These are phyloP conservation scores for Sciurus niger DNA, from an alignment of 2,113 vertebrate genomes.

Conservation along the genomic window DNA sequence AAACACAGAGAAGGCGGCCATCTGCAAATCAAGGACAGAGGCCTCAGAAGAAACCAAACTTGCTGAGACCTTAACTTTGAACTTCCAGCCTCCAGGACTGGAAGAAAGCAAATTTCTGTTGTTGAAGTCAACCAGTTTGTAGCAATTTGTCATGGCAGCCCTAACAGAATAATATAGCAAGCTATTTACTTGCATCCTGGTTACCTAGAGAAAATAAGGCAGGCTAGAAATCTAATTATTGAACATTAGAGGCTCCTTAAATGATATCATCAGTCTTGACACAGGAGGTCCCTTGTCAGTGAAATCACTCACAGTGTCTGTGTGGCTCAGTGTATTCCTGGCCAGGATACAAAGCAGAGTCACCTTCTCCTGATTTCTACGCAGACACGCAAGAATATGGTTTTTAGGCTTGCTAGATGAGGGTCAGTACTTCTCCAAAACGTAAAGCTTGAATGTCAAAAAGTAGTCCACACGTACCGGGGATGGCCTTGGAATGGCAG, in stretches of 20 bases:
- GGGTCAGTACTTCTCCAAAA: not conserved
- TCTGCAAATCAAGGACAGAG: not conserved
- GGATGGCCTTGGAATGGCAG: not conserved
- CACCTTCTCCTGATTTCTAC: not conserved
- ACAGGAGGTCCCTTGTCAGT: rapidly evolving
- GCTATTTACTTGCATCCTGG: not conserved
- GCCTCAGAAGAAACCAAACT: not conserved
- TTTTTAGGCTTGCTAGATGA: not conserved
- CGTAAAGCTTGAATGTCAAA: not conserved
- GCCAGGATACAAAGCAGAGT: not conserved
- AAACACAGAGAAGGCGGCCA: rapidly evolving
- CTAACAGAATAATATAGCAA: not conserved
- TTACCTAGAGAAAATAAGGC: not conserved
- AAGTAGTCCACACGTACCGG: not conserved
- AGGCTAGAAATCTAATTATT: not conserved
- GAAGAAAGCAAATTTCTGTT: not conserved
- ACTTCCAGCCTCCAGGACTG: not conserved
- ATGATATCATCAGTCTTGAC: rapidly evolving
- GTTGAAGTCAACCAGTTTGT: too few relatives aligned
- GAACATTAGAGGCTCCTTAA: not conserved
- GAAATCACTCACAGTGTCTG: not conserved
- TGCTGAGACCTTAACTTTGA: not conserved
- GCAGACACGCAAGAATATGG: not conserved
- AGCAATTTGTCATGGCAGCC: not conserved
- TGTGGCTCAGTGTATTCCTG: not conserved